Evolutionary conservation across 2,113 vertebrate species (phyloP).

Genomic region (Brachirus orientalis): DNA sequence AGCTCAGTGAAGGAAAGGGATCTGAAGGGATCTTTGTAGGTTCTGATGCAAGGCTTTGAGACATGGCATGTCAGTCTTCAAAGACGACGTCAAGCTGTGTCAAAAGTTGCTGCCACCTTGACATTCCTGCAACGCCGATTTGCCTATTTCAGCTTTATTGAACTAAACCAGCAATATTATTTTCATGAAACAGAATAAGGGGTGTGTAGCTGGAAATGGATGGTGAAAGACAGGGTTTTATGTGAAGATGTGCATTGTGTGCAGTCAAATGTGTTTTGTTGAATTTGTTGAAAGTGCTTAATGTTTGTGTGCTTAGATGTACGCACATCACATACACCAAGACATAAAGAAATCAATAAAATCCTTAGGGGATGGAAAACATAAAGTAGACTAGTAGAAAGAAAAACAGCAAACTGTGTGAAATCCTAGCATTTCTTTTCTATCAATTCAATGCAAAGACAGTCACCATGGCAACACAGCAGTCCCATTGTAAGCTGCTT

Average conservation of each 20-base stretch:
- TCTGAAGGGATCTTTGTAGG: conserved; percentile 16
- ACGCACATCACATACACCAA: not conserved
- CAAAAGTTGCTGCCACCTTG: conserved; percentile 24
- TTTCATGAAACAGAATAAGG: no score
- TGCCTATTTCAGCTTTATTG: not conserved
- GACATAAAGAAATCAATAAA: conserved; percentile 12
- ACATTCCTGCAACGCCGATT: conserved; percentile 7
- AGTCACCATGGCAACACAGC: conserved; percentile 84
- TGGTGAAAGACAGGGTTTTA: no score
- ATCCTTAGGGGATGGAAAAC: conserved; percentile 7
- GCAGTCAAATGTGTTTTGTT: no score
- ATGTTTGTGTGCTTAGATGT: not conserved
- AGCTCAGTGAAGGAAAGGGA: conserved; percentile 32
- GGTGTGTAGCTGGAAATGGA: no score
- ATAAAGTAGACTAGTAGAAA: conserved; percentile 26
- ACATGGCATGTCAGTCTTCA: conserved; percentile 9
- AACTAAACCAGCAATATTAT: no score
- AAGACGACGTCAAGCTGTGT: conserved; percentile 17
- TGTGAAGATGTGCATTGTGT: no score
- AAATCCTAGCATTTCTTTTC: conserved; percentile 62
- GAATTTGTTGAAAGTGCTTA: no score
- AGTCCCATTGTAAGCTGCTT: conserved; percentile 72
- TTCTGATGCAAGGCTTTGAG: conserved; percentile 39
- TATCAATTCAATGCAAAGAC: conserved; percentile 81
- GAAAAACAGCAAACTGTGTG: conserved; percentile 27